phyloP scores from a whole-genome alignment of 2,888 invertebrate species.

The Eupithecia inturbata region DNA sequence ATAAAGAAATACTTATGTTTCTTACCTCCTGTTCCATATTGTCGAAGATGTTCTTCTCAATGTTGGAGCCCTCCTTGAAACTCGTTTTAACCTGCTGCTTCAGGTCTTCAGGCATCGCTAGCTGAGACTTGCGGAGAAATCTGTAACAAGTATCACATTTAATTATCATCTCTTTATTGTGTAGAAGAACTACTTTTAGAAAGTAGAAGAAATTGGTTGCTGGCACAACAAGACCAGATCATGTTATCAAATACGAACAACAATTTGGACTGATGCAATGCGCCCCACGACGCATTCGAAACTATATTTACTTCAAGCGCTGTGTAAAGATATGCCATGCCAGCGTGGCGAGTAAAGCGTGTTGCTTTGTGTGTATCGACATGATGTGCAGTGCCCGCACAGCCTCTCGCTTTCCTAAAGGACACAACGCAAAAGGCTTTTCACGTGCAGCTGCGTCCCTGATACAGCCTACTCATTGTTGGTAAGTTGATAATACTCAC shows the following conservation, averaged over 20 bases:
- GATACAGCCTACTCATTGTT: no score
- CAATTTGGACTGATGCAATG: neutral
- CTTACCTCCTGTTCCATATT: conserved; percentile 89
- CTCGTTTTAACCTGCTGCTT: conserved; percentile 90
- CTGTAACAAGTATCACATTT: conserved; percentile 61
- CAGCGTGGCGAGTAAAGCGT: neutral
- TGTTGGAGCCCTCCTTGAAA: conserved; percentile 87
- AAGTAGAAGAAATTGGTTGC: neutral
- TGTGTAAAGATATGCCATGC: neutral
- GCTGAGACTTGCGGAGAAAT: conserved; percentile 91
- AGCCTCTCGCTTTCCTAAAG: no score
- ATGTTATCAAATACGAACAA: neutral
- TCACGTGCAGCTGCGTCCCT: no score
- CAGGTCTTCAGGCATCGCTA: conserved; percentile 92
- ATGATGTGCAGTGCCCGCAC: no score
- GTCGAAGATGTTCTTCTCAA: conserved; percentile 93
- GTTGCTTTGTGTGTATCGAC: neutral
- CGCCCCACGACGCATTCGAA: neutral
- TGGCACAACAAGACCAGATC: neutral
- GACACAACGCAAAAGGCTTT: no score
- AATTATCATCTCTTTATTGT: neutral
- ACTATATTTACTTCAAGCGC: neutral
- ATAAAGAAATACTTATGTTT: neutral
- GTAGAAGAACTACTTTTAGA: neutral
- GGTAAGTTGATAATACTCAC: conserved; percentile 78